Percentiles rank a stretch among this genome's conserved stretches.
phyloP scores from a whole-genome alignment of 2,113 vertebrate genomes.

The Ceyx melanurus region DNA sequence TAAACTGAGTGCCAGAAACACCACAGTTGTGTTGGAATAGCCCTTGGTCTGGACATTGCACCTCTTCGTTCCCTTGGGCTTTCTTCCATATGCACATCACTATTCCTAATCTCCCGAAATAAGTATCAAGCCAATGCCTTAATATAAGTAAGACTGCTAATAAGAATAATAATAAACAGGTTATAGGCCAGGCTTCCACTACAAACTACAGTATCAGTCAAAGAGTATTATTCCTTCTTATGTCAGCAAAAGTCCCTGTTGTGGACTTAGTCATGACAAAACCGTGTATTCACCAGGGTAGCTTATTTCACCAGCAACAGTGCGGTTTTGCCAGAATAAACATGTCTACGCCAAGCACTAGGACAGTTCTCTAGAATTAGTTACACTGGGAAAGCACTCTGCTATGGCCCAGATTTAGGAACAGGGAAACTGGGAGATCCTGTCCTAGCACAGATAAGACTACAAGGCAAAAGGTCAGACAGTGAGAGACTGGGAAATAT shows the following conservation, averaged over 20 bases:
- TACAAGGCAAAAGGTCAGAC: background rate
- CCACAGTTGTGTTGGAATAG: background rate
- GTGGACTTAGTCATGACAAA: constrained; percentile 7
- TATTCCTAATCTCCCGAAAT: background rate
- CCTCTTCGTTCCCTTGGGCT: background rate
- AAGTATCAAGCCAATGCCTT: background rate
- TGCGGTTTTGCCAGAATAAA: constrained; percentile 38
- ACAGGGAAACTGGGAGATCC: background rate
- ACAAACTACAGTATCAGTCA: background rate
- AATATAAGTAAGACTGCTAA: background rate
- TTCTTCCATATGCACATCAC: background rate
- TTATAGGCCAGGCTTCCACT: background rate
- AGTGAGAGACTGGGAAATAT: constrained; percentile 35
- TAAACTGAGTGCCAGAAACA: background rate
- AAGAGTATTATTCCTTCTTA: background rate
- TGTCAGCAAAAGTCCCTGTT: constrained; percentile 19
- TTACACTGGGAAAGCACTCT: background rate
- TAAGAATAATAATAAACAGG: background rate
- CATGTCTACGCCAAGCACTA: background rate
- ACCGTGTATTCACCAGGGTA: background rate
- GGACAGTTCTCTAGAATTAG: background rate
- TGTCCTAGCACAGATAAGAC: background rate
- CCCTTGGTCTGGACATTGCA: background rate
- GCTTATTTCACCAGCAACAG: constrained; percentile 13
- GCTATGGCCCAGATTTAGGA: background rate